These are phyloP conservation scores for Cantharis rustica DNA, from an alignment of 2,888 invertebrate species.

Conservation along the genomic window DNA sequence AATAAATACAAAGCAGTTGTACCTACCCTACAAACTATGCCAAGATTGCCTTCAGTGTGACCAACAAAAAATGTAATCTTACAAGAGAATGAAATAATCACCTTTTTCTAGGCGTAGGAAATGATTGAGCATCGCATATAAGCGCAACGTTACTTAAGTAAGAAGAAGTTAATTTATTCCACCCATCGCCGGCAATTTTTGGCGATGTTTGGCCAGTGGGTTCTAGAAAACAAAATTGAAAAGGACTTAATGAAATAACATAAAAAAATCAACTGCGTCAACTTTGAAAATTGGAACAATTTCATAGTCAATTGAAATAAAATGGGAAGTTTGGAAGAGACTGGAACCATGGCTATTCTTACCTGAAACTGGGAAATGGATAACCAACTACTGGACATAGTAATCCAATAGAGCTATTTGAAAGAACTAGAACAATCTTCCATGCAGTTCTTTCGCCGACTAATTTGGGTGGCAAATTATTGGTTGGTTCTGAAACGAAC, in stretches of 20 bases:
- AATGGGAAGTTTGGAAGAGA: background rate
- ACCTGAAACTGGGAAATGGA: slow-evolving; percentile 75
- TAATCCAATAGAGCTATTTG: slow-evolving; percentile 63
- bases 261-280: background rate
- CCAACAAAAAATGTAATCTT: background rate
- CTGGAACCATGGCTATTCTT: slow-evolving; percentile 52
- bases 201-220: slow-evolving; percentile 61
- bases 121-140: slow-evolving; percentile 63
- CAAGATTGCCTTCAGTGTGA: background rate
- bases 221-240: slow-evolving; percentile 48
- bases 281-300: background rate
- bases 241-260: background rate
- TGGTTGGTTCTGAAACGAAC: slow-evolving; percentile 58
- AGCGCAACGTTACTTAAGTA: slow-evolving; percentile 47
- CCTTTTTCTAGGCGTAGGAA: slow-evolving; percentile 63
- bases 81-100: slow-evolving; percentile 2
- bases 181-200: slow-evolving; percentile 60
- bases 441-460: slow-evolving; percentile 59
- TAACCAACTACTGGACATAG: slow-evolving; percentile 73
- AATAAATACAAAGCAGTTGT: slow-evolving; percentile 27
- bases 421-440: slow-evolving; percentile 64
- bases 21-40: background rate
- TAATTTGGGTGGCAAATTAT: slow-evolving; percentile 57
- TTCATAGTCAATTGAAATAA: too few species aligned
- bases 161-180: slow-evolving; percentile 57